These are phyloP conservation scores for Tenualosa ilisha DNA, from an alignment of 2,797 vertebrate genomes.

Conservation along the genomic window DNA sequence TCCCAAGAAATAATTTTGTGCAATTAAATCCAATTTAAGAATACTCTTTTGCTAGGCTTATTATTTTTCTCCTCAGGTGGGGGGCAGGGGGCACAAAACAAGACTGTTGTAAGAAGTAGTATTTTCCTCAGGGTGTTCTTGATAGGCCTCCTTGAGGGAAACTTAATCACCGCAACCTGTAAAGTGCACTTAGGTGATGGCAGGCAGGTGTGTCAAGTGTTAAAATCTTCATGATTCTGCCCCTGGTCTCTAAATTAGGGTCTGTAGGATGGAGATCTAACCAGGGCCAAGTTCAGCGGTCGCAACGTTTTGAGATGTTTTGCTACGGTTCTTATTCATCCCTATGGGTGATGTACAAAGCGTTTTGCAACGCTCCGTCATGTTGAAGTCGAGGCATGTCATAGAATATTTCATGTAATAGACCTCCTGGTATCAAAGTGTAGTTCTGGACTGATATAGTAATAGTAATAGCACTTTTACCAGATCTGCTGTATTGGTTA, in stretches of 20 bases:
- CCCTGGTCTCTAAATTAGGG: neutral
- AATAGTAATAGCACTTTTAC: constrained; percentile 15
- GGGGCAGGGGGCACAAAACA: too few species aligned
- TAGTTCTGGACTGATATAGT: constrained; percentile 6
- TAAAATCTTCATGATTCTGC: neutral
- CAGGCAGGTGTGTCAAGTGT: neutral
- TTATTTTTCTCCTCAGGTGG: too few species aligned
- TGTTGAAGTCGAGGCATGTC: neutral
- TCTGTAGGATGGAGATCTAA: neutral
- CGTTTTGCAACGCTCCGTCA: too few species aligned
- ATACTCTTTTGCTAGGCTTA: too few species aligned
- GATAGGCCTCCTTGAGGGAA: neutral
- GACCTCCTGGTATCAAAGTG: neutral
- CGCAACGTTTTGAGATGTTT: too few species aligned
- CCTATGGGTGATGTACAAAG: too few species aligned
- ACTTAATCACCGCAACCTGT: constrained; percentile 22
- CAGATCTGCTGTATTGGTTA: neutral
- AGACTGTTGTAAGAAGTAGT: too few species aligned
- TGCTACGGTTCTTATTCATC: too few species aligned
- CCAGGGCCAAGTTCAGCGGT: neutral
- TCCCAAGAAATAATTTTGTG: too few species aligned
- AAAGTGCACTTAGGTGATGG: constrained; percentile 20
- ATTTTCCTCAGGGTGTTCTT: neutral
- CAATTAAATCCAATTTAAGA: too few species aligned
- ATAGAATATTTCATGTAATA: neutral